phyloP scores from a whole-genome alignment of 2,888 invertebrate genomes.

The Pyrrhosoma nymphula region DNA sequence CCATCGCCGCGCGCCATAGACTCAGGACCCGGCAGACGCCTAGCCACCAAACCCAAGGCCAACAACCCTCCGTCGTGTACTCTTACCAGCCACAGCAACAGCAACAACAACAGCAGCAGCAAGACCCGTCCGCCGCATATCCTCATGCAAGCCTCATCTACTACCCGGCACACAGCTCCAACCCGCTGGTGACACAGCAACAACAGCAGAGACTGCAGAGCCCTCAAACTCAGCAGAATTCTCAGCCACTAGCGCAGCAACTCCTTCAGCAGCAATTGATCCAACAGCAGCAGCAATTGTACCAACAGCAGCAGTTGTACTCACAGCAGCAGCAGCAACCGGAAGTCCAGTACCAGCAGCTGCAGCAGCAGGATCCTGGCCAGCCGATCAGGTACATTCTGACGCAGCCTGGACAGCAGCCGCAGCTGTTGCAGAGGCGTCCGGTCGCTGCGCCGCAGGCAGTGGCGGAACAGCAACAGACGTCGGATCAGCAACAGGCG shows the following conservation, averaged over 20 bases:
- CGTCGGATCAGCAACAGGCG: conserved; percentile 11
- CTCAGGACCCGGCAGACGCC: conserved; percentile 36
- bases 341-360: background rate
- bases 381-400: background rate
- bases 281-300: conserved; percentile 43
- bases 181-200: background rate
- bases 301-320: conserved; percentile 6
- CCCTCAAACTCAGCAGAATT: background rate
- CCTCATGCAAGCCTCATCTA: background rate
- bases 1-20: background rate
- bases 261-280: conserved; percentile 28
- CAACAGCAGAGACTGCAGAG: background rate
- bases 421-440: background rate
- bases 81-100: background rate
- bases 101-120: background rate
- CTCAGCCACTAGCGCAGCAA: background rate
- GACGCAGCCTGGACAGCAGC: background rate
- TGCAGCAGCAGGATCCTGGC: background rate
- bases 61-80: background rate
- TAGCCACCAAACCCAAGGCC: background rate
- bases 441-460: background rate
- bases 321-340: conserved; percentile 42
- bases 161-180: conserved; percentile 32
- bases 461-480: background rate
- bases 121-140: background rate